A percentile compares a stretch with the other conserved stretches of the same genome.
Evolutionary conservation across 1,140 invertebrate genomes (phyloP).

Genomic region (Drosophila parvula): DNA sequence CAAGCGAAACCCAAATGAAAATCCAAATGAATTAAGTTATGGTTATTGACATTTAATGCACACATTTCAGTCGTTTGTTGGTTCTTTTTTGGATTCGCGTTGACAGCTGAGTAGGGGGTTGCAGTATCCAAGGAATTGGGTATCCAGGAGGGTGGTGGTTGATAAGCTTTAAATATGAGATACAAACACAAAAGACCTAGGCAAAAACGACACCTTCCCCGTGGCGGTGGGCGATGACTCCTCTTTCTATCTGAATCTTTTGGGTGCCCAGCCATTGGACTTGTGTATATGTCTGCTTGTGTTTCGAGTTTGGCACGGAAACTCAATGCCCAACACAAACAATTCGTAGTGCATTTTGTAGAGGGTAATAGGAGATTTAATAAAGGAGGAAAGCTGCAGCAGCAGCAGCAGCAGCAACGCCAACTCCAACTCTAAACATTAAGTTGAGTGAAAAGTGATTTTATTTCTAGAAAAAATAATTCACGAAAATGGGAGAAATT

Average conservation of each 20-base stretch:
- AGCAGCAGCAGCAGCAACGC: no score
- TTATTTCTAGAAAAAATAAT: background rate
- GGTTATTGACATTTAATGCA: conserved; percentile 52
- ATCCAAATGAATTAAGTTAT: conserved; percentile 46
- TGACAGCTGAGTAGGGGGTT: conserved; percentile 30
- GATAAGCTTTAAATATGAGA: conserved; percentile 27
- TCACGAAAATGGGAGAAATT: no score
- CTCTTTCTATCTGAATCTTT: conserved; percentile 8
- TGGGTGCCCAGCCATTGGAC: background rate
- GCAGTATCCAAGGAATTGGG: background rate
- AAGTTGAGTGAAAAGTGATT: background rate
- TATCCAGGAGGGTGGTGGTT: conserved; percentile 1
- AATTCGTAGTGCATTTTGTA: conserved; percentile 10
- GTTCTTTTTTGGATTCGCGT: conserved; percentile 19
- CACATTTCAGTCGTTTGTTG: conserved; percentile 13
- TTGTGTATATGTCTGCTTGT: conserved; percentile 14
- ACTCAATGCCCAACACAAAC: conserved; percentile 18
- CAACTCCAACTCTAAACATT: background rate
- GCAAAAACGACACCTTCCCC: conserved; percentile 21
- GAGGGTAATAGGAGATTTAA: background rate
- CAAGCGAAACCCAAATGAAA: conserved; percentile 41
- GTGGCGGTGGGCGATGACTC: background rate
- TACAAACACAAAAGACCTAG: conserved; percentile 21
- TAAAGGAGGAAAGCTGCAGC: background rate
- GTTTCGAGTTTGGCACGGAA: conserved; percentile 10